These are phyloP conservation scores for Aptenodytes forsteri DNA, from an alignment of 2,113 vertebrate species.

Conservation along the genomic window DNA sequence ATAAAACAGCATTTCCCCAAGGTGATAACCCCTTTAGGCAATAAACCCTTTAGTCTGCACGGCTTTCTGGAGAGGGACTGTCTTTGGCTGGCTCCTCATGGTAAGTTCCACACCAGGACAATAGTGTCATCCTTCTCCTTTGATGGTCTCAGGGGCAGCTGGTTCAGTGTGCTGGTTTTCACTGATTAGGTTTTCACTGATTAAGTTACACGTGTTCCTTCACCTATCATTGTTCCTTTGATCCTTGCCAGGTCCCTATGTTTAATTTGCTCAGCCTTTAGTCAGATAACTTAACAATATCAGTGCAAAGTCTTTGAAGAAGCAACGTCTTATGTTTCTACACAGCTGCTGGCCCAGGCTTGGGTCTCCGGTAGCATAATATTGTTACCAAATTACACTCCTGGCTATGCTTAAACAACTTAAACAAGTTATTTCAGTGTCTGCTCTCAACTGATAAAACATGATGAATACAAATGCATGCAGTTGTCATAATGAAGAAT, in stretches of 20 bases:
- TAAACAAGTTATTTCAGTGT: neutral
- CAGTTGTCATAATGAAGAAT: neutral
- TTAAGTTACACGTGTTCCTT: neutral
- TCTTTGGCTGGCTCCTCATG: neutral
- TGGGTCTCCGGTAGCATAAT: neutral
- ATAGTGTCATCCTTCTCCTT: neutral
- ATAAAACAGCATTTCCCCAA: neutral
- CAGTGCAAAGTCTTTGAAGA: neutral
- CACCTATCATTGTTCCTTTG: neutral
- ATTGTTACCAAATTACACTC: neutral
- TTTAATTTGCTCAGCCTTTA: neutral
- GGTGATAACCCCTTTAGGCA: neutral
- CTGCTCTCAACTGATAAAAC: neutral
- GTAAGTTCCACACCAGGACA: neutral
- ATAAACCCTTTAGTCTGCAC: neutral
- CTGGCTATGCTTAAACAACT: neutral
- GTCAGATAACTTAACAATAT: neutral
- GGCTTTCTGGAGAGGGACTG: neutral
- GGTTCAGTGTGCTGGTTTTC: neutral
- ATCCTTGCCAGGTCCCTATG: neutral
- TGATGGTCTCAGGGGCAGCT: neutral
- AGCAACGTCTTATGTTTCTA: neutral
- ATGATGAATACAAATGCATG: neutral
- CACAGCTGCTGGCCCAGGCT: neutral
- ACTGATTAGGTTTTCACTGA: neutral